phyloP scores from a whole-genome alignment of 2,888 invertebrate species.

The Mamestra brassicae region DNA sequence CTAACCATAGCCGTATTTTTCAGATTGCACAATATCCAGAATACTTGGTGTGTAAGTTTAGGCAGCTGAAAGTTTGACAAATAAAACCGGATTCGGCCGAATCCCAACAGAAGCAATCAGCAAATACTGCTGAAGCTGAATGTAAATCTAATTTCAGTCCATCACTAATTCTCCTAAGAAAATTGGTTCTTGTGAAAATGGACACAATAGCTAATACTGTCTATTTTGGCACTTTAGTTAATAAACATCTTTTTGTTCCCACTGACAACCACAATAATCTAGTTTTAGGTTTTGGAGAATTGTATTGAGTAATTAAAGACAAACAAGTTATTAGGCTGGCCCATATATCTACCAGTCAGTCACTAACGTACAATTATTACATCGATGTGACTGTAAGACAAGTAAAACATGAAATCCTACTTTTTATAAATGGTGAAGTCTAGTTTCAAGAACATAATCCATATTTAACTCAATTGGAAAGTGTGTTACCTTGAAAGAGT shows the following conservation, averaged over 20 bases:
- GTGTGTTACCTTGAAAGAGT: conserved; percentile 94
- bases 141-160: conserved; percentile 30
- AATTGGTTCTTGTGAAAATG: conserved; percentile 16
- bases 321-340: not conserved
- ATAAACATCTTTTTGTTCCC: conserved; percentile 1
- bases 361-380: not conserved
- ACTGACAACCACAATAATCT: not conserved
- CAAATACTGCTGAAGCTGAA: not conserved
- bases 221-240: conserved; percentile 2
- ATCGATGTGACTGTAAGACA: conserved; percentile 1
- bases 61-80: not conserved
- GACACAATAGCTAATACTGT: conserved; percentile 3
- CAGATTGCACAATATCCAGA: not conserved
- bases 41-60: not conserved
- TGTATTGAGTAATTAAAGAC: not conserved
- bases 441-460: not conserved
- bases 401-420: conserved; percentile 25
- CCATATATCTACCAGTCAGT: not conserved
- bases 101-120: not conserved
- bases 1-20: not conserved
- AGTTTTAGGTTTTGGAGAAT: not conserved
- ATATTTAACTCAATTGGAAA: not conserved
- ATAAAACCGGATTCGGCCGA: not conserved
- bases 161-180: conserved; percentile 18
- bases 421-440: not conserved